phyloP scores from a whole-genome alignment of 2,888 invertebrate species.

The Tenthredo amoena region DNA sequence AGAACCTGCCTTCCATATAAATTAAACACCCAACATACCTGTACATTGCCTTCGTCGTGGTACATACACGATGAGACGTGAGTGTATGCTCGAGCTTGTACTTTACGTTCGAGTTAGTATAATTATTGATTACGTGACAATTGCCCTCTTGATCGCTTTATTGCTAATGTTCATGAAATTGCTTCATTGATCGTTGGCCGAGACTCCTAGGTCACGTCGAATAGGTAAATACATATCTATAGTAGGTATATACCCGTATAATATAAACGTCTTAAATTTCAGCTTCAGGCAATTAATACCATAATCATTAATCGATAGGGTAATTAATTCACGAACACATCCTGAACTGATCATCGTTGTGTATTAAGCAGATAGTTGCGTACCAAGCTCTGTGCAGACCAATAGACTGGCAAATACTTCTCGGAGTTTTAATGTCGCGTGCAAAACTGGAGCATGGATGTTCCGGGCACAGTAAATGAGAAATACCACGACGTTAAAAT shows the following conservation, averaged over 20 bases:
- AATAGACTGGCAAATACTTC: conserved; percentile 22
- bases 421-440: conserved; percentile 46
- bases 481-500: conserved; percentile 45
- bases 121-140: conserved; percentile 54
- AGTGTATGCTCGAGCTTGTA: neutral
- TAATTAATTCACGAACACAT: neutral
- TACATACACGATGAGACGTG: neutral
- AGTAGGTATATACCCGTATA: neutral
- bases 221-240: neutral
- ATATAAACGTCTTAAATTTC: conserved; percentile 18
- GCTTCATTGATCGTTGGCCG: conserved; percentile 48
- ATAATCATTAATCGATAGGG: conserved; percentile 20
- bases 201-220: neutral
- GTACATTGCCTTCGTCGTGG: neutral
- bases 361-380: neutral
- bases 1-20: conserved; percentile 19
- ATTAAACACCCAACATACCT: conserved; percentile 9
- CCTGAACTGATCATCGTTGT: neutral
- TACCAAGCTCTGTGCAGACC: neutral
- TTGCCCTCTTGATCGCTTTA: conserved; percentile 51
- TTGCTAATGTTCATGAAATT: conserved; percentile 52
- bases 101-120: neutral
- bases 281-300: conserved; percentile 12
- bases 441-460: conserved; percentile 45
- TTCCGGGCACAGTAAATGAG: conserved; percentile 30